A percentile compares a stretch with the other conserved stretches of the same genome.
phyloP scores from a whole-genome alignment of 2,888 invertebrate genomes.

The Adelognathus sp. region DNA sequence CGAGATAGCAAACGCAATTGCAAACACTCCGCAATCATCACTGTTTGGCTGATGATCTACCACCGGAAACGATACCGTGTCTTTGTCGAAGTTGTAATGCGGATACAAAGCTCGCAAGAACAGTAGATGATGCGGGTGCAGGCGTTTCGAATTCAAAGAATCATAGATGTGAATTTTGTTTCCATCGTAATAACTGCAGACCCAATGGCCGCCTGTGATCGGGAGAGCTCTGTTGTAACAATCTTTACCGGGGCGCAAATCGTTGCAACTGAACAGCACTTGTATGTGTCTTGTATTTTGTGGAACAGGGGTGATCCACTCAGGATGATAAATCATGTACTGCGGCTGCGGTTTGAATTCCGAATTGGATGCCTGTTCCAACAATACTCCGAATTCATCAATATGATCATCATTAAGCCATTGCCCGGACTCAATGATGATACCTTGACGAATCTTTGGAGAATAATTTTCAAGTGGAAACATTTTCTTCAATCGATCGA shows the following conservation, averaged over 20 bases:
- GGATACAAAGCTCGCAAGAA: constrained; percentile 44
- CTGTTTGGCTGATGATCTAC: constrained; percentile 42
- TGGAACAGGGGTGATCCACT: not conserved
- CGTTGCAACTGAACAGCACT: constrained; percentile 46
- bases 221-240: not conserved
- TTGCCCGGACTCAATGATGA: not conserved
- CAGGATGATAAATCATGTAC: not conserved
- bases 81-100: constrained; percentile 19
- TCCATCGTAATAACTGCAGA: constrained; percentile 48
- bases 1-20: constrained; percentile 43
- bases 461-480: not conserved
- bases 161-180: constrained; percentile 48
- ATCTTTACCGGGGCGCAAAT: not conserved
- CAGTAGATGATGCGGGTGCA: constrained; percentile 35
- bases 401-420: not conserved
- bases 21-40: constrained; percentile 42
- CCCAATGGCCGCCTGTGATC: constrained; percentile 36
- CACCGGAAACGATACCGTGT: constrained; percentile 24
- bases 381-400: not conserved
- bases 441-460: not conserved
- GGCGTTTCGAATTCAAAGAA: constrained; percentile 9
- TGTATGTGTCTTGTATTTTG: constrained; percentile 49
- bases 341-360: not conserved
- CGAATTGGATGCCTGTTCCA: not conserved
- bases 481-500: too few species aligned